Evolutionary conservation across 2,888 invertebrate species (phyloP), one percentile per base, ranked within the genome.

Genomic region (Andrena hattorfiana): DNA sequence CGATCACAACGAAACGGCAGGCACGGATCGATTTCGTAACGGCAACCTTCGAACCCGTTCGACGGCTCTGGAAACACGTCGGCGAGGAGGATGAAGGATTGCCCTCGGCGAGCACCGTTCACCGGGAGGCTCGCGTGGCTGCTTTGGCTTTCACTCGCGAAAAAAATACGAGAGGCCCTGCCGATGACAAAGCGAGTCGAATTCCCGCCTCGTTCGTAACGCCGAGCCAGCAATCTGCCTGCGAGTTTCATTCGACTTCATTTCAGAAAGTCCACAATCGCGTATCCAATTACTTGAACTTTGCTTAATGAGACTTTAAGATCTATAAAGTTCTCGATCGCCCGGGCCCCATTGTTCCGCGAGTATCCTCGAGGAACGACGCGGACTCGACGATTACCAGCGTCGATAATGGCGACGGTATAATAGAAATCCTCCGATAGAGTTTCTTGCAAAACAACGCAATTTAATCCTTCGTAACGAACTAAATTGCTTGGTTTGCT

Each of bases 21-120:
- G 66, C 78, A 72, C 72, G 77, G 66, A 85, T 85, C 81, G 84
- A 83, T 87, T 87, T 87, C 88, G 87, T 64, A 88, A 88, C 75
- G 82, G 81, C 85, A 89, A 86, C 85, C 88, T 85, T 88, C 87
- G 83, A 87, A 87, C 88, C 88, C 86, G 88, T 89, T 85, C 85
- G 86, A 81, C 86, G 82, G 84, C 77, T 89, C 89, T 89, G 89
- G 89, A 91, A 90, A 89, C 85, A 87, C 84, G 86, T 35, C 78
- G 75, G n/a, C 60, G 77, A 72, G 48, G 83, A 81, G 66, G 74
- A 79, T 60, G 78, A 75, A 77, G 71, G 60, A 81, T 77, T 74
- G 71, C 77, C 70, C 66, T 70, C 64, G 35, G 42, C 67, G 56
- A 60, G 28, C 64, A 60, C 84, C 85, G 85, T 73, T 87, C 85